phyloP scores from a whole-genome alignment of 2,113 vertebrate species.

The Sapayoa aenigma region DNA sequence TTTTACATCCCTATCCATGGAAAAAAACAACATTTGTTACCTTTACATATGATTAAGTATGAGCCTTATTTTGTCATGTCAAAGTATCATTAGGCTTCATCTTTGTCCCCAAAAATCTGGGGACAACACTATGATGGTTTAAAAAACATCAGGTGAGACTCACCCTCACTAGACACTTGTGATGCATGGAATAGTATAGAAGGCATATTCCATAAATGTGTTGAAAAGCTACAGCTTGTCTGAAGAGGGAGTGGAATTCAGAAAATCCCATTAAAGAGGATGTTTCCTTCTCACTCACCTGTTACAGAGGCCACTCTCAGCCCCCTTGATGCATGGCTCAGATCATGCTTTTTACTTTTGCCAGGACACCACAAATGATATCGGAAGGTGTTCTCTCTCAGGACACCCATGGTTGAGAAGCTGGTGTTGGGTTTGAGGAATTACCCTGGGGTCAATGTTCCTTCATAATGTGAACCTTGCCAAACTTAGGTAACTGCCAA shows the following conservation, averaged over 20 bases:
- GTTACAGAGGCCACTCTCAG: background rate
- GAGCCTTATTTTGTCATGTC: background rate
- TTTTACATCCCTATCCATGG: background rate
- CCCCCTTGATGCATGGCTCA: background rate
- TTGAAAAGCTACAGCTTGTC: background rate
- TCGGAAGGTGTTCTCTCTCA: background rate
- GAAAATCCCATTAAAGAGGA: background rate
- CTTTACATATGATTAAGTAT: background rate
- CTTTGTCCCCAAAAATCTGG: background rate
- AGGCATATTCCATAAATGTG: background rate
- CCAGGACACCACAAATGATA: background rate
- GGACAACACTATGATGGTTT: background rate
- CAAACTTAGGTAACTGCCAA: background rate
- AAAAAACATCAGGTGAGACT: background rate
- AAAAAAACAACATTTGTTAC: background rate
- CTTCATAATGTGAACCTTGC: accelerated
- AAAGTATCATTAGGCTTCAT: background rate
- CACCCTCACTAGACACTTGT: background rate
- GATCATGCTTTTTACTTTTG: background rate
- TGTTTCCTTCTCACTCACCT: background rate
- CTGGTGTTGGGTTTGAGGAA: background rate
- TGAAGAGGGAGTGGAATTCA: background rate
- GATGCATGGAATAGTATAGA: background rate
- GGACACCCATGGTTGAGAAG: background rate
- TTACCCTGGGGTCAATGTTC: background rate